Evolutionary conservation across 1,140 invertebrate genomes (phyloP), one percentile per base, ranked within the genome.

Genomic region (Drosophila busckii): DNA sequence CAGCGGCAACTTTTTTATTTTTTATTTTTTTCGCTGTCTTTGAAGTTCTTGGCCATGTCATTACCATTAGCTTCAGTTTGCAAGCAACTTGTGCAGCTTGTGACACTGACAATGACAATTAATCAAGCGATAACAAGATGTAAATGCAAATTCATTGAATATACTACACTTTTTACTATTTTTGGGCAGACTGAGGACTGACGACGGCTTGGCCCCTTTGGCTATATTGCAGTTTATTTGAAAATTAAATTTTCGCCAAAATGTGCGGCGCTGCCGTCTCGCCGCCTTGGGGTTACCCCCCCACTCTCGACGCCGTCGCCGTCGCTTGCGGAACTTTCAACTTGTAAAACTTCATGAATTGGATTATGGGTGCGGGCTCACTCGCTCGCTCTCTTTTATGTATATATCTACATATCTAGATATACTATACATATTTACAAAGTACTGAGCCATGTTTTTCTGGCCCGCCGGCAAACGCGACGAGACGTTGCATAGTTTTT

Each of bases 241-340:
- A 80, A 80, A 80, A 80, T 80, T 80, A 80, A 80, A 80, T 80
- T 80, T 80, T 80, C 73, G 73, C 75, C 73, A 80, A 80, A 80
- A 80, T 80, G n/a, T n/a, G n/a, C n/a, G 80, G 73, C 68, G 37
- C 73, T 73, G 68, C 80, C 73, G 82, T 68, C 73, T 80, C 73
- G 68, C 59, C 73, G 63, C 63, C 50, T 71, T 73, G 56, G 67
- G 32, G 62, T 37, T 44, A 49, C 34, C 50, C 23, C 19, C 31
- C 4, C 22, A 32, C 12, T 34, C 28, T 20, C 20, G 9, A 23
- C 59, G 42, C 35, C 45, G 44, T 28, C 60, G n/a, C n/a, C n/a
- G n/a, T n/a, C n/a, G n/a, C n/a, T n/a, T n/a, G n/a, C n/a, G 22
- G 10, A 58, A 58, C 35, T 58, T 35, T 56, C 50, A 26, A 22